A percentile compares a stretch with the other conserved stretches of the same genome.
These are phyloP conservation scores for Steinernema hermaphroditum DNA, from an alignment of 2,888 invertebrate genomes.

Conservation along the genomic window DNA sequence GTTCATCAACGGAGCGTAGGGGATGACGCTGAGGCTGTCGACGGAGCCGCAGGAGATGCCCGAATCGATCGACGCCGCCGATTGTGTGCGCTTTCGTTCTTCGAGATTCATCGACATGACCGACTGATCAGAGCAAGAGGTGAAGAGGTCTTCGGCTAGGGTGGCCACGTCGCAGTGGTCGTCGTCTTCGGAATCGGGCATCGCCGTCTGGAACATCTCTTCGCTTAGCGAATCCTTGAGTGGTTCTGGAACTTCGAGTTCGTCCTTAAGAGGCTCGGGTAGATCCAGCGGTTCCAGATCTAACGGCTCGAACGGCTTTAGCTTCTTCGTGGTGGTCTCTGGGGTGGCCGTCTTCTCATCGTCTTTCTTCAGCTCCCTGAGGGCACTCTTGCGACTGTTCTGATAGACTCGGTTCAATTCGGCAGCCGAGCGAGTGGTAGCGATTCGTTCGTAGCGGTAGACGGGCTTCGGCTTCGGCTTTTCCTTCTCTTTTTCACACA, in stretches of 20 bases:
- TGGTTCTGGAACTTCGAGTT: background rate
- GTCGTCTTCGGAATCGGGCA: background rate
- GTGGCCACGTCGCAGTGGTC: background rate
- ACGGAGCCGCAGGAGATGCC: background rate
- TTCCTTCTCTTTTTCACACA: background rate
- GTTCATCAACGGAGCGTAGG: background rate
- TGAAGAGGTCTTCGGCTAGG: background rate
- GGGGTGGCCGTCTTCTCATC: background rate
- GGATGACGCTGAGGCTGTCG: constrained; percentile 5
- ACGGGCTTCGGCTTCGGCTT: constrained; percentile 6
- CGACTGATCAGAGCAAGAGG: background rate
- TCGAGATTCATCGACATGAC: background rate
- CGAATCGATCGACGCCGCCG: background rate
- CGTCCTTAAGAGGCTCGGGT: background rate
- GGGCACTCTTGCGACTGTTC: background rate
- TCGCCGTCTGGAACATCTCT: background rate
- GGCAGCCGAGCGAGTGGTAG: background rate
- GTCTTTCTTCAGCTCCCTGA: background rate
- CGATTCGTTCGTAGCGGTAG: constrained; percentile 8
- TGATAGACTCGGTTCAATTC: background rate
- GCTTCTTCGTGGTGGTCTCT: constrained; percentile 9
- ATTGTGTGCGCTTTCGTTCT: background rate
- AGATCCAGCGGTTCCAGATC: background rate
- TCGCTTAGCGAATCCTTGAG: background rate
- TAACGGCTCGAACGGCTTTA: background rate